Evolutionary conservation across 2,888 invertebrate species (phyloP).

Genomic region (Matsumyia berberina): DNA sequence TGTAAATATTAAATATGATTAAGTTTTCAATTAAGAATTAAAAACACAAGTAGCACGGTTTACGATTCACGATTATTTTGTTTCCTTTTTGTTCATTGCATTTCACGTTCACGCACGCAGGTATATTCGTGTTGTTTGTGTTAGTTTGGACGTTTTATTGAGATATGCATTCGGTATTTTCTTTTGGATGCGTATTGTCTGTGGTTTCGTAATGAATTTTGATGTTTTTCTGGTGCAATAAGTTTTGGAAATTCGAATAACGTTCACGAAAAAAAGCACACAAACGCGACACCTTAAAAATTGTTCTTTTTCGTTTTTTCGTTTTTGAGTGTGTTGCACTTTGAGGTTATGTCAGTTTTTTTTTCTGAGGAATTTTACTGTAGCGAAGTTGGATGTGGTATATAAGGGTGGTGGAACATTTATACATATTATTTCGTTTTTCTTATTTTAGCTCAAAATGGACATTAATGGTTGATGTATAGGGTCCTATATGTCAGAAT

Average conservation of each 20-base stretch:
- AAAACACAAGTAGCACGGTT: slow-evolving; percentile 52
- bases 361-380: slow-evolving; percentile 64
- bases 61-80: slow-evolving; percentile 40
- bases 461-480: slow-evolving; percentile 10
- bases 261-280: slow-evolving; percentile 67
- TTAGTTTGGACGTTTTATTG: slow-evolving; percentile 75
- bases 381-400: slow-evolving; percentile 56
- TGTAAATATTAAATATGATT: slow-evolving; percentile 26
- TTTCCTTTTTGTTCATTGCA: slow-evolving; percentile 63
- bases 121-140: slow-evolving; percentile 71
- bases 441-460: slow-evolving; percentile 45
- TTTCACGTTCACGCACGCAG: slow-evolving; percentile 75
- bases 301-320: slow-evolving; percentile 58
- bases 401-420: slow-evolving; percentile 44
- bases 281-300: slow-evolving; percentile 75
- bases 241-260: slow-evolving; percentile 57
- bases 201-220: slow-evolving; percentile 47
- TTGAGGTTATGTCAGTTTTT: slow-evolving; percentile 75
- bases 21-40: slow-evolving; percentile 35
- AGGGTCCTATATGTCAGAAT: slow-evolving; percentile 4
- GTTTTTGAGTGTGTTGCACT: slow-evolving; percentile 71
- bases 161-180: slow-evolving; percentile 73
- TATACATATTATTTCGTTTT: background rate
- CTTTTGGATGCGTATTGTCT: slow-evolving; percentile 52
- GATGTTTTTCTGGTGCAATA: slow-evolving; percentile 43